Conservation (phyloP, 1,140 invertebrate genomes). For the Conopomorpha cramerella region DNA sequence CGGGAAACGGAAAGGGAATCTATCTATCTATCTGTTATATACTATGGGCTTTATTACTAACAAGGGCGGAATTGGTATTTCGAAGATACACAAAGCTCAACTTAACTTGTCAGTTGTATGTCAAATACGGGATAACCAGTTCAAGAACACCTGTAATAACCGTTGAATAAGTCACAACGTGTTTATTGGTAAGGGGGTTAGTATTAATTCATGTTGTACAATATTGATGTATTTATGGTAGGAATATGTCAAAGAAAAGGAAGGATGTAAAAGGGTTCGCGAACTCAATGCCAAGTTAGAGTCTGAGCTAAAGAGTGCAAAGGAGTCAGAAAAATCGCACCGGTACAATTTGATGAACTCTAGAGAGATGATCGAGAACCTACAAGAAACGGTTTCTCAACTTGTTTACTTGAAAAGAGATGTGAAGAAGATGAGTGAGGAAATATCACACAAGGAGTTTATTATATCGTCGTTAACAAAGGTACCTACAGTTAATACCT, state of each 20-base stretch:
- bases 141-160: too few relatives aligned
- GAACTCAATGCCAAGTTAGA: slow-evolving; percentile 34
- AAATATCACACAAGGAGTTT: slow-evolving; percentile 27
- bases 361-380: slow-evolving; percentile 46
- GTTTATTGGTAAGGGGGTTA: too few relatives aligned
- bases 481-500: too few relatives aligned
- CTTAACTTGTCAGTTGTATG: too few relatives aligned
- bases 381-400: slow-evolving; percentile 49
- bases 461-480: slow-evolving; percentile 27
- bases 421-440: slow-evolving; percentile 37
- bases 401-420: slow-evolving; percentile 47
- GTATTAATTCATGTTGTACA: too few relatives aligned
- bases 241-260: slow-evolving; percentile 27
- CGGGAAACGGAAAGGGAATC: too few relatives aligned
- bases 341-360: slow-evolving; percentile 34
- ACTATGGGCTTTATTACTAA: too few relatives aligned
- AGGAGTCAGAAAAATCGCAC: slow-evolving; percentile 41
- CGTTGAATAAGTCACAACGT: too few relatives aligned
- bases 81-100: too few relatives aligned
- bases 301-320: slow-evolving; percentile 30
- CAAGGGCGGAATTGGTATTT: too few relatives aligned
- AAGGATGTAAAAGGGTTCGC: slow-evolving; percentile 28
- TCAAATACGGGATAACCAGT: too few relatives aligned
- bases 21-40: too few relatives aligned
- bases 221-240: slow-evolving; percentile 8